Conservation (phyloP, 2,113 vertebrate species). For the Gymnarchus niloticus region DNA sequence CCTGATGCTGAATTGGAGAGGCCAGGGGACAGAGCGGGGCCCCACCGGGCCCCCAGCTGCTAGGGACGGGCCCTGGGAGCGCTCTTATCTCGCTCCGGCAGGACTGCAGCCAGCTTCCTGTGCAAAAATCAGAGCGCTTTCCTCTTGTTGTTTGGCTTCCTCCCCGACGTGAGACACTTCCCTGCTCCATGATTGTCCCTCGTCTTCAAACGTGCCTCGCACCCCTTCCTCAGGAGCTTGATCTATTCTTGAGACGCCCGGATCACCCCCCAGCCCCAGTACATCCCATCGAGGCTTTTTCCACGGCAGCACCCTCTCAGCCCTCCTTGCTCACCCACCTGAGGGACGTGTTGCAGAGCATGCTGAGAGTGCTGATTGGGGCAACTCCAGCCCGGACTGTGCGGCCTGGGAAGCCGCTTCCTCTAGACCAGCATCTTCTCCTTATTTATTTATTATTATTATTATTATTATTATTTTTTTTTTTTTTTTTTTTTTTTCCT, state of each 20-base stretch:
- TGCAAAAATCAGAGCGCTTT: constrained; percentile 97
- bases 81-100: constrained; percentile 97
- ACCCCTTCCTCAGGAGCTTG: constrained; percentile 96
- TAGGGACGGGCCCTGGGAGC: constrained; percentile 89
- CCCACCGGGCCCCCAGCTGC: constrained; percentile 39
- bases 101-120: constrained; percentile 96
- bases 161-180: constrained; percentile 93
- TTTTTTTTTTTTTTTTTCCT: constrained; percentile 22
- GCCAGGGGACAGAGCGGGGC: constrained; percentile 65
- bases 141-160: constrained; percentile 99
- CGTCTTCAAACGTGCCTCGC: constrained; percentile 99
- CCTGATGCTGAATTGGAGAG: constrained; percentile 69
- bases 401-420: constrained; percentile 42
- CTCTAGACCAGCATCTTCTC: neutral
- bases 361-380: constrained; percentile 33
- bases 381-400: constrained; percentile 7
- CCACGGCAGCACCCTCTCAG: constrained; percentile 41
- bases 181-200: constrained; percentile 98
- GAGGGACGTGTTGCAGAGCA: constrained; percentile 33
- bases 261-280: constrained; percentile 46
- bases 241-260: constrained; percentile 99
- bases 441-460: constrained; percentile 29
- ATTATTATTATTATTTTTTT: no score
- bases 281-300: constrained; percentile 40
- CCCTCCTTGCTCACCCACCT: constrained; percentile 32